Percentiles rank a stretch among this genome's conserved stretches.
These are phyloP conservation scores for Penaeus monodon DNA, from an alignment of 2,888 invertebrate species.

Conservation along the genomic window DNA sequence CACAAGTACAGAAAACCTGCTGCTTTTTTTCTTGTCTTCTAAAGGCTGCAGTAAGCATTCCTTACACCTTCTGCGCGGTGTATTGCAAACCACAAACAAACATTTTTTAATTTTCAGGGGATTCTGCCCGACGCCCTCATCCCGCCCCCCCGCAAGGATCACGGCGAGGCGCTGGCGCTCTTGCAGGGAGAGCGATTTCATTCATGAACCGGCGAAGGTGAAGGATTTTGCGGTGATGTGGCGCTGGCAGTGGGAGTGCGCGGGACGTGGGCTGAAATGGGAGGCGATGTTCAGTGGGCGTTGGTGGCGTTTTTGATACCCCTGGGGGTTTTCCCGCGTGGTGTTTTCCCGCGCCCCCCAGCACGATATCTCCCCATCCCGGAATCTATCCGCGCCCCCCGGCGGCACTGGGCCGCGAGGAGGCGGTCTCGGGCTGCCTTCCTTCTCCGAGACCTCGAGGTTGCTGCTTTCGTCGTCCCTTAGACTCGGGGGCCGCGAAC, in stretches of 20 bases:
- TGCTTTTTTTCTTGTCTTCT: not conserved
- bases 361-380: conserved; percentile 48
- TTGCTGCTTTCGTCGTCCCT: no score
- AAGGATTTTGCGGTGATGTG: not conserved
- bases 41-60: not conserved
- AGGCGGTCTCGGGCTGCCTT: not conserved
- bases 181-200: not conserved
- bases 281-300: conserved; percentile 6
- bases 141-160: not conserved
- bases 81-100: not conserved
- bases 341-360: conserved; percentile 28
- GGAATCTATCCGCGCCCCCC: conserved; percentile 37
- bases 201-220: conserved; percentile 25
- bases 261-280: not conserved
- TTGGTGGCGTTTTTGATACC: conserved; percentile 26
- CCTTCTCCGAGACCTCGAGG: not conserved
- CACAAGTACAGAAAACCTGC: not conserved
- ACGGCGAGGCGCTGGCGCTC: not conserved
- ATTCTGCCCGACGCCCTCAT: no score
- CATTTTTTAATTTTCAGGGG: no score
- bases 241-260: conserved; percentile 1
- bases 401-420: not conserved
- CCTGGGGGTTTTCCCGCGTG: conserved; percentile 26
- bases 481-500: no score
- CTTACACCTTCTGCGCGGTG: not conserved